These are phyloP conservation scores for Corydoras sp. DNA, from an alignment of 2,113 vertebrate species.

Conservation along the genomic window DNA sequence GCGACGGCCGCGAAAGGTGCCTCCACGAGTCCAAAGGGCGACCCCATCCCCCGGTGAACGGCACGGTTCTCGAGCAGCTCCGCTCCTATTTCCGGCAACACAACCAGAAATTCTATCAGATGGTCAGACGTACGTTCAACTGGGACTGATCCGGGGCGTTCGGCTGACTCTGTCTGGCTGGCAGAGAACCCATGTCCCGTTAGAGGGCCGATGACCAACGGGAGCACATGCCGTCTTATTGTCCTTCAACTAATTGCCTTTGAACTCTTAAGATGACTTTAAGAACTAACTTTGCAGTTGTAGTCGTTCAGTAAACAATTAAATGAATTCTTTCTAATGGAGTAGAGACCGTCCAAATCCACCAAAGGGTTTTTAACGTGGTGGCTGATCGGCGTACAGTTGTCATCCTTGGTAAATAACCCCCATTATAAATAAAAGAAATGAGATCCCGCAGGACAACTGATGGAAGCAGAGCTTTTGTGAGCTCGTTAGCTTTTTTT, in stretches of 20 bases:
- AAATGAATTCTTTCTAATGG: background rate
- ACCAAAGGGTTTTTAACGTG: too few relatives aligned
- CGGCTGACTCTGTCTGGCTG: conserved; percentile 5
- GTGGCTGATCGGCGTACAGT: too few relatives aligned
- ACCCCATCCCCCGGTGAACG: conserved; percentile 81
- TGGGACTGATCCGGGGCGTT: conserved; percentile 66
- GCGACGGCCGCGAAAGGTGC: conserved; percentile 83
- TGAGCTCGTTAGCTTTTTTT: conserved; percentile 52
- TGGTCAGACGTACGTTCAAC: conserved; percentile 84
- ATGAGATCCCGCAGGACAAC: too few relatives aligned
- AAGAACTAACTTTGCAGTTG: conserved; percentile 43
- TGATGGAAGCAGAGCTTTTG: conserved; percentile 37
- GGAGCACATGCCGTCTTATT: conserved; percentile 48
- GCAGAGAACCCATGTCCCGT: background rate
- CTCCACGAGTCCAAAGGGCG: conserved; percentile 91
- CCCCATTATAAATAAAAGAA: too few relatives aligned
- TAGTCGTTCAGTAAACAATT: conserved; percentile 42
- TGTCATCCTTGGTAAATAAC: too few relatives aligned
- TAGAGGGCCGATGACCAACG: conserved; percentile 21
- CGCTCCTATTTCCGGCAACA: conserved; percentile 83
- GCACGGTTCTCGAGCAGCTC: conserved; percentile 80
- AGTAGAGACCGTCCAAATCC: too few relatives aligned
- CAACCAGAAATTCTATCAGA: conserved; percentile 83
- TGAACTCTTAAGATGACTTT: conserved; percentile 49
- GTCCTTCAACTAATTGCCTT: conserved; percentile 48